These are phyloP conservation scores for Ormyrus pomaceus DNA, from an alignment of 2,888 invertebrate species.

Conservation along the genomic window DNA sequence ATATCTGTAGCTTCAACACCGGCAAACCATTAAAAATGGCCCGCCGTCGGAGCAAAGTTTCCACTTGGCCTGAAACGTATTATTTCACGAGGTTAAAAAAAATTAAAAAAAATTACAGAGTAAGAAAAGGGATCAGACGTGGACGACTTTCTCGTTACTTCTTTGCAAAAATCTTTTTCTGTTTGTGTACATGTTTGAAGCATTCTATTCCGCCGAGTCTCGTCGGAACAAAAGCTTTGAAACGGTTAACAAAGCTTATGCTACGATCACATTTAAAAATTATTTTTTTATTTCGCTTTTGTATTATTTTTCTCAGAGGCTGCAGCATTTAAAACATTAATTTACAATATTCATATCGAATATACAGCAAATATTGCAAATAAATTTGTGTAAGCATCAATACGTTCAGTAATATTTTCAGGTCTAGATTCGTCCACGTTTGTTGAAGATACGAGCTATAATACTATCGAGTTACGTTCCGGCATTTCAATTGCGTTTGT, in stretches of 20 bases:
- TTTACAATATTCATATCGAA: no score
- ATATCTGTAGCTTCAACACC: constrained; percentile 49
- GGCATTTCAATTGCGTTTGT: constrained; percentile 64
- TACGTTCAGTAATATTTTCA: constrained; percentile 13
- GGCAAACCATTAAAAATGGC: constrained; percentile 42
- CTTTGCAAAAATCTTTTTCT: not conserved
- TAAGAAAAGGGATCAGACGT: constrained; percentile 36
- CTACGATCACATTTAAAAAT: no score
- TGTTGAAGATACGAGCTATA: constrained; percentile 5
- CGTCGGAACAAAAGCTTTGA: no score
- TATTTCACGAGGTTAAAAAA: constrained; percentile 43
- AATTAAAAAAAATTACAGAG: constrained; percentile 8
- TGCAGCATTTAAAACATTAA: no score
- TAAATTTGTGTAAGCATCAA: no score
- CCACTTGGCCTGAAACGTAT: constrained; percentile 64
- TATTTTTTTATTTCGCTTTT: no score
- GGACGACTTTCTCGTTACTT: constrained; percentile 23
- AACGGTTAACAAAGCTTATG: no score
- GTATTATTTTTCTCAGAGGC: no score
- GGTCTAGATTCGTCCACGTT: constrained; percentile 17
- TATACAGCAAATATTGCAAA: no score
- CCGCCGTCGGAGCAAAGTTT: constrained; percentile 59
- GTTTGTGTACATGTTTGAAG: no score
- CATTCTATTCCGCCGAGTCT: no score
- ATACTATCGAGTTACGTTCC: constrained; percentile 51